Evolutionary conservation across 2,888 invertebrate genomes (phyloP).

Genomic region (Melinaea marsaeus): DNA sequence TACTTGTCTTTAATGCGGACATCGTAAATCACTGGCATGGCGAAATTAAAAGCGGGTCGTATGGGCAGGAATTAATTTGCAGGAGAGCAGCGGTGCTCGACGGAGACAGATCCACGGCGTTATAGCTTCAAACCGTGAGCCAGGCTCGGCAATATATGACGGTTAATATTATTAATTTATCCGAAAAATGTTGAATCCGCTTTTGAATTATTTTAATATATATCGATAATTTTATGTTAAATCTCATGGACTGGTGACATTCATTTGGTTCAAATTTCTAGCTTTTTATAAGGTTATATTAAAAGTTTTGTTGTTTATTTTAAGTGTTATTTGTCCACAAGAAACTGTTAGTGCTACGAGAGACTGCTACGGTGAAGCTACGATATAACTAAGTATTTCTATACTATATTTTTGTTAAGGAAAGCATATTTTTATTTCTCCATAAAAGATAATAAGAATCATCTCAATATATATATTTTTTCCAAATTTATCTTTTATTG

Average conservation of each 20-base stretch:
- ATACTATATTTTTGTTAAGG: no score
- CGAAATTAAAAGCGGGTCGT: conserved; percentile 66
- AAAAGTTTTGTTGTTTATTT: no score
- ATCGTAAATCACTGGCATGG: conserved; percentile 67
- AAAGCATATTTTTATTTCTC: no score
- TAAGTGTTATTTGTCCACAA: no score
- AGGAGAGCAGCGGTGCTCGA: conserved; percentile 44
- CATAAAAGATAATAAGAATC: no score
- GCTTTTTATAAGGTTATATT: no score
- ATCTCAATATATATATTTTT: no score
- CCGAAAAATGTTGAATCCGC: background rate
- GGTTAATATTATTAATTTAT: background rate
- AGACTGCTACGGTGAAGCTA: background rate
- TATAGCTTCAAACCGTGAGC: conserved; percentile 45
- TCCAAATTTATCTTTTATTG: no score
- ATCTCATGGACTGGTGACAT: background rate
- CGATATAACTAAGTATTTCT: background rate
- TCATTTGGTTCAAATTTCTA: no score
- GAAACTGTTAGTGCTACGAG: no score
- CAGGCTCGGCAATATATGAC: conserved; percentile 5
- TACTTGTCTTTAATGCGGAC: conserved; percentile 63
- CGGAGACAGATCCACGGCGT: conserved; percentile 64
- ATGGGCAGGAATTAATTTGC: conserved; percentile 63
- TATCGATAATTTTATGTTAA: background rate
- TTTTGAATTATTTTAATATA: background rate